These are phyloP conservation scores for Malurus leucopterus DNA, from an alignment of 2,797 vertebrate genomes.

Conservation along the genomic window DNA sequence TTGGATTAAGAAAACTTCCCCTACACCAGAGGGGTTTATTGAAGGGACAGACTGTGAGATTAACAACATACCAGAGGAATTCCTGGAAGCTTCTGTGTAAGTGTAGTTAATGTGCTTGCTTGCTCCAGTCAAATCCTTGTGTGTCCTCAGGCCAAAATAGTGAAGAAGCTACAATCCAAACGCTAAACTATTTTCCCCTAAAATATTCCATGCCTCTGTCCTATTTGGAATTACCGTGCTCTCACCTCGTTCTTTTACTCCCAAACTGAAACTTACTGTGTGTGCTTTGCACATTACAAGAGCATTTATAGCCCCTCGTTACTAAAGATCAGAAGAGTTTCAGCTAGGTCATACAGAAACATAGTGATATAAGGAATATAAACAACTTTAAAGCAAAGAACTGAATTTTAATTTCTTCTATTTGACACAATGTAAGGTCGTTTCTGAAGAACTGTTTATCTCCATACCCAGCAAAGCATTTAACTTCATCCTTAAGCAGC, in stretches of 20 bases:
- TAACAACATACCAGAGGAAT: fast-evolving
- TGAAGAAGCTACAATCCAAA: neutral
- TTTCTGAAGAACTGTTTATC: neutral
- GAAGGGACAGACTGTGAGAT: fast-evolving
- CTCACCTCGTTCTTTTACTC: neutral
- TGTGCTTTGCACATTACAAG: fast-evolving
- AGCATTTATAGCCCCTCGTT: too few relatives aligned
- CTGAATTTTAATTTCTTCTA: neutral
- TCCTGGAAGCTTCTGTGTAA: neutral
- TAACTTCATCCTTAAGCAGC: neutral
- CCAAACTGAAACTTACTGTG: neutral
- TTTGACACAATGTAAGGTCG: neutral
- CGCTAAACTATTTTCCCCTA: neutral
- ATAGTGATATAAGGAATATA: fast-evolving
- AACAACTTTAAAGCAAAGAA: neutral
- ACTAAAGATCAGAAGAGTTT: neutral
- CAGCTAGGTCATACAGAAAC: neutral
- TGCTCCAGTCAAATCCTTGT: neutral
- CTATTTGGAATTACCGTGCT: neutral
- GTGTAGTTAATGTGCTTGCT: neutral
- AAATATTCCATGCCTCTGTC: neutral
- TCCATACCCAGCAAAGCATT: fast-evolving
- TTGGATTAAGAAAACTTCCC: neutral
- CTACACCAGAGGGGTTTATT: neutral
- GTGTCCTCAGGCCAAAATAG: neutral